A percentile compares a stretch with the other conserved stretches of the same genome.
Evolutionary conservation across 2,113 vertebrate species (phyloP).

Genomic region (Gulo gulo): DNA sequence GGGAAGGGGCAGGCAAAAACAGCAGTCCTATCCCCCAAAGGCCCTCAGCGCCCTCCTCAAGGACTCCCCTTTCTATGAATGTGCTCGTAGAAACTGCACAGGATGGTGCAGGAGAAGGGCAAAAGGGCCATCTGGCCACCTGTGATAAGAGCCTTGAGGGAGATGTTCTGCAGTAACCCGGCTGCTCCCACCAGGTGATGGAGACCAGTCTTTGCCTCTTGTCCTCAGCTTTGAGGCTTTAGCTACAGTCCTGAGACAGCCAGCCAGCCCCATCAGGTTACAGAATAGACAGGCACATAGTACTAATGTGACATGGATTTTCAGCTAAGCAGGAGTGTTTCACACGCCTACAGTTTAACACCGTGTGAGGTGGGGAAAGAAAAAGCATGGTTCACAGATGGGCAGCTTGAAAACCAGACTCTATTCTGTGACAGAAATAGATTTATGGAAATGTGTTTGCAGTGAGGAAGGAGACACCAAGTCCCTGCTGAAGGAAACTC

Average conservation of each 20-base stretch:
- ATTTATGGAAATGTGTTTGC: not conserved
- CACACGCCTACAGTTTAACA: conserved; percentile 11
- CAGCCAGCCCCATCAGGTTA: not conserved
- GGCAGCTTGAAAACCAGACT: not conserved
- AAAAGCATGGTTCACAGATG: not conserved
- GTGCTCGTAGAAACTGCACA: accelerated
- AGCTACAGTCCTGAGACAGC: not conserved
- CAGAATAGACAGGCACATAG: not conserved
- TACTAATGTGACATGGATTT: not conserved
- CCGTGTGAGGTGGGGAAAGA: not conserved
- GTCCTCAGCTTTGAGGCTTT: not conserved
- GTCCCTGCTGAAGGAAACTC: not conserved
- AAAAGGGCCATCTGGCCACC: not conserved
- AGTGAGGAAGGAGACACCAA: not conserved
- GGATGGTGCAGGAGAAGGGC: not conserved
- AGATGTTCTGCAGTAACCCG: too few species aligned
- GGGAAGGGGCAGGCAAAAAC: not conserved
- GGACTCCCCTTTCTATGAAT: not conserved
- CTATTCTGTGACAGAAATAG: not conserved
- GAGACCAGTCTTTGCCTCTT: not conserved
- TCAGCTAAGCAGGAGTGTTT: not conserved
- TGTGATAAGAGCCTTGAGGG: too few species aligned
- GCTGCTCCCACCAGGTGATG: not conserved
- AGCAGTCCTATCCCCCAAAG: not conserved
- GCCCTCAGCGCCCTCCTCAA: too few species aligned